Evolutionary conservation across 2,113 vertebrate genomes (phyloP).

Genomic region (Oceanodroma tethys): DNA sequence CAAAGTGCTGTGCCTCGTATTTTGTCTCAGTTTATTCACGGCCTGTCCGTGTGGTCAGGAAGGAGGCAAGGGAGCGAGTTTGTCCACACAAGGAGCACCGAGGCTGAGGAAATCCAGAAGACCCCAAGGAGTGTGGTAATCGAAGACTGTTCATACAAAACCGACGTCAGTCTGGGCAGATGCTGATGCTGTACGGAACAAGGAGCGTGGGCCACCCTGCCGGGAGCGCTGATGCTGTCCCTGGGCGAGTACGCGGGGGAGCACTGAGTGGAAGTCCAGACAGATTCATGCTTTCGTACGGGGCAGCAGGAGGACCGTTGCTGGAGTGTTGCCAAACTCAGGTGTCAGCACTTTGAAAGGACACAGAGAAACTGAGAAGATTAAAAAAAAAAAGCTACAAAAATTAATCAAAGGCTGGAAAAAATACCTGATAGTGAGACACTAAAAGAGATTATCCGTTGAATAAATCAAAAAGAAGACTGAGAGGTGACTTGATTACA

Average conservation of each 20-base stretch:
- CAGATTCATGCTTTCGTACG: background rate
- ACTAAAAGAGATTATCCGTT: background rate
- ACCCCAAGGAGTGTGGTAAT: no score
- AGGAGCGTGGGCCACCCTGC: background rate
- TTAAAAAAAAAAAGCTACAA: background rate
- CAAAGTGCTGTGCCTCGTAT: background rate
- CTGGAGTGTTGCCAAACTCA: fast-evolving
- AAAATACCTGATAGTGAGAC: background rate
- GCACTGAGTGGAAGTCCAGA: background rate
- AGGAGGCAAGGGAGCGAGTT: background rate
- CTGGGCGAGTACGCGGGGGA: background rate
- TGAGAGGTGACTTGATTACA: background rate
- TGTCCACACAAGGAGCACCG: background rate
- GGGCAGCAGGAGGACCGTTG: background rate
- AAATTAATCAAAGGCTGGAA: background rate
- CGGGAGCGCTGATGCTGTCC: background rate
- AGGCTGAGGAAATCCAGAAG: background rate
- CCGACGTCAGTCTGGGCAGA: background rate
- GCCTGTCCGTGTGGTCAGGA: background rate
- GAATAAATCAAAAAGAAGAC: background rate
- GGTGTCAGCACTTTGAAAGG: background rate
- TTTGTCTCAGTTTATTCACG: background rate
- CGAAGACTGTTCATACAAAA: background rate
- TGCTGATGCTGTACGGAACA: background rate
- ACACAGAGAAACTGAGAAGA: background rate